Conservation (phyloP, 2,888 invertebrate species). For the Morinoia aosen region DNA sequence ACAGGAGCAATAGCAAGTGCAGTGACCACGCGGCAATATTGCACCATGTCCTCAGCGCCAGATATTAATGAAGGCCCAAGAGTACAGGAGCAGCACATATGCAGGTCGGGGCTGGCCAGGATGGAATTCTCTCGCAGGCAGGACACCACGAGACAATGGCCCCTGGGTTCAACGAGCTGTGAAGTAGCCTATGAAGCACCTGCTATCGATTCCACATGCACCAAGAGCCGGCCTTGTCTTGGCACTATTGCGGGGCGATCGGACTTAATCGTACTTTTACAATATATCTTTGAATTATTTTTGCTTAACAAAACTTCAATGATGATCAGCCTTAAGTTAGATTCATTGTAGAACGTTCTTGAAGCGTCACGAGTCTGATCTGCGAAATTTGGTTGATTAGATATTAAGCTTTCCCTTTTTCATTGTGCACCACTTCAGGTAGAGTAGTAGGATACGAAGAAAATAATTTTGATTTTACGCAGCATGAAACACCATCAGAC, state of each 20-base stretch:
- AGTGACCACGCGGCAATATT: not conserved
- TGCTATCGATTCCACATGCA: not conserved
- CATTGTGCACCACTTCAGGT: too few relatives aligned
- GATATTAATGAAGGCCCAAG: not conserved
- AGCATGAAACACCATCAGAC: too few relatives aligned
- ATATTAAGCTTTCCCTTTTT: too few relatives aligned
- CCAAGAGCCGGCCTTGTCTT: not conserved
- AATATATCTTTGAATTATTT: not conserved
- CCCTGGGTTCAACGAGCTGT: constrained; percentile 16
- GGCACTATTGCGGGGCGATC: not conserved
- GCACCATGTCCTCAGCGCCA: not conserved
- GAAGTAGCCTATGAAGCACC: constrained; percentile 28
- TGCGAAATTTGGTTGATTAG: too few relatives aligned
- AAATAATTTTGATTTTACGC: too few relatives aligned
- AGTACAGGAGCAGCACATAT: not conserved
- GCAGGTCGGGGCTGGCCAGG: not conserved
- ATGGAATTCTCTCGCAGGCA: constrained; percentile 9
- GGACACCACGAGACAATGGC: not conserved
- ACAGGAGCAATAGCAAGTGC: not conserved
- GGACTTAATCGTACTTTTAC: not conserved
- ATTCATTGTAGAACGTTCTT: not conserved
- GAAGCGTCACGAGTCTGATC: not conserved
- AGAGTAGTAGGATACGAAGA: too few relatives aligned
- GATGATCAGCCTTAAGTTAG: not conserved
- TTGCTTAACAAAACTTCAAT: not conserved